These are phyloP conservation scores for Chloebia gouldiae DNA, from an alignment of 2,113 vertebrate species.

Conservation along the genomic window DNA sequence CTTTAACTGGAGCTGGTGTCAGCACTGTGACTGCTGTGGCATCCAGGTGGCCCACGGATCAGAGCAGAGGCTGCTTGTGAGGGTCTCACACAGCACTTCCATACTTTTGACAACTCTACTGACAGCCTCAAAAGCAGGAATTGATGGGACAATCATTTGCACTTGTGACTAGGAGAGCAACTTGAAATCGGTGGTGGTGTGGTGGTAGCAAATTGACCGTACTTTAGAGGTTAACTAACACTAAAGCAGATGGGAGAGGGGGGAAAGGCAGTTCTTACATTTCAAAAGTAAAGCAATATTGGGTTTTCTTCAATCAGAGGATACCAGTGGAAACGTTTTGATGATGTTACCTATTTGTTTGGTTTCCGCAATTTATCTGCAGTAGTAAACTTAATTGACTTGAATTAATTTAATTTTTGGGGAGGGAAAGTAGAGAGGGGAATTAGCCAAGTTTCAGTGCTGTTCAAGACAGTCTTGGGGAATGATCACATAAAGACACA, in stretches of 20 bases:
- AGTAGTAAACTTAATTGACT: neutral
- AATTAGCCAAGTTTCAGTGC: neutral
- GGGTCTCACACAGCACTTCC: constrained; percentile 44
- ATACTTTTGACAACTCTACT: constrained; percentile 4
- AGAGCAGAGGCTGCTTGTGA: constrained; percentile 57
- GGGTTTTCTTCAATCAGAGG: neutral
- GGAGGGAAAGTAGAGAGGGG: too few species aligned
- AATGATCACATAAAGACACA: neutral
- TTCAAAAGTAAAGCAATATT: neutral
- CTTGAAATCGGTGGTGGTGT: neutral
- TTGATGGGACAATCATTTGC: constrained; percentile 17
- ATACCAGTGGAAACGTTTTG: neutral
- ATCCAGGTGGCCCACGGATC: constrained; percentile 71
- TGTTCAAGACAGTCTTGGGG: neutral
- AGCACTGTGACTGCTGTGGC: constrained; percentile 77
- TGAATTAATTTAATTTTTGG: neutral
- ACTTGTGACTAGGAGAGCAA: neutral
- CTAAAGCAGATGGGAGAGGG: neutral
- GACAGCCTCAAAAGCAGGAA: constrained; percentile 16
- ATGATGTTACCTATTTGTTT: neutral
- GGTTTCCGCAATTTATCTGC: neutral
- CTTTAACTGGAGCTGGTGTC: constrained; percentile 84
- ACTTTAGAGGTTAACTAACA: neutral
- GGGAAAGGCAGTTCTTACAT: neutral
- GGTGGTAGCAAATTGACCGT: neutral